Conservation (phyloP, 2,797 vertebrate species). For the Falco peregrinus region DNA sequence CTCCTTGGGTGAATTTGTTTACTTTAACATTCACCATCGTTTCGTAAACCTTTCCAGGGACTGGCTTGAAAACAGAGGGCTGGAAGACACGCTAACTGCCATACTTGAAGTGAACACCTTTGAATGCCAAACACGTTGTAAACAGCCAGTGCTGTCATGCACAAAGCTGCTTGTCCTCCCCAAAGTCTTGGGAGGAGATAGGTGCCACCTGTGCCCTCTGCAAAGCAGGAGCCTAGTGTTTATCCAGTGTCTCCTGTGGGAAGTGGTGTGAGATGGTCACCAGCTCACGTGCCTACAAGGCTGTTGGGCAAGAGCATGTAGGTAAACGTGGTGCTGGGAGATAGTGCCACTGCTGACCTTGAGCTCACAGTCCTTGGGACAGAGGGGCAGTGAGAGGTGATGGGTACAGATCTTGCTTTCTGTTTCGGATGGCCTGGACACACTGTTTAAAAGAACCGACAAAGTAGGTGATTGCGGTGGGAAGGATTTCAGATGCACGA, state of each 20-base stretch:
- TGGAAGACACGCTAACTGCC: not conserved
- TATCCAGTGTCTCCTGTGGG: not conserved
- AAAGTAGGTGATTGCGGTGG: not conserved
- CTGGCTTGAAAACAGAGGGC: not conserved
- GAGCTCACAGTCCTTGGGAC: not conserved
- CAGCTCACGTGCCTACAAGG: rapidly evolving
- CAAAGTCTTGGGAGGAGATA: not conserved
- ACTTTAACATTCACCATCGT: not conserved
- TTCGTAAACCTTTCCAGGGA: not conserved
- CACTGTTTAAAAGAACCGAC: not conserved
- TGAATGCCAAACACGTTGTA: not conserved
- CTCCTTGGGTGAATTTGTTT: not conserved
- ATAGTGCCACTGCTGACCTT: not conserved
- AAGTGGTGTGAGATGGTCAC: not conserved
- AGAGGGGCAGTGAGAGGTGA: not conserved
- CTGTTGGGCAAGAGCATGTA: not conserved
- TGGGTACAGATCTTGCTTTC: not conserved
- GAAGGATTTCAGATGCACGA: not conserved
- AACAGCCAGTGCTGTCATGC: not conserved
- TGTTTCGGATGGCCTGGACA: not conserved
- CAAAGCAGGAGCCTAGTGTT: not conserved
- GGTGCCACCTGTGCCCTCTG: not conserved
- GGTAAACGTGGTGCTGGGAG: not conserved
- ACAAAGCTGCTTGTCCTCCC: not conserved
- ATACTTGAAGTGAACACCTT: not conserved